Base-by-base conservation (phyloP, 2,888 invertebrate species). In the Microctonus hyperodae region DNA sequence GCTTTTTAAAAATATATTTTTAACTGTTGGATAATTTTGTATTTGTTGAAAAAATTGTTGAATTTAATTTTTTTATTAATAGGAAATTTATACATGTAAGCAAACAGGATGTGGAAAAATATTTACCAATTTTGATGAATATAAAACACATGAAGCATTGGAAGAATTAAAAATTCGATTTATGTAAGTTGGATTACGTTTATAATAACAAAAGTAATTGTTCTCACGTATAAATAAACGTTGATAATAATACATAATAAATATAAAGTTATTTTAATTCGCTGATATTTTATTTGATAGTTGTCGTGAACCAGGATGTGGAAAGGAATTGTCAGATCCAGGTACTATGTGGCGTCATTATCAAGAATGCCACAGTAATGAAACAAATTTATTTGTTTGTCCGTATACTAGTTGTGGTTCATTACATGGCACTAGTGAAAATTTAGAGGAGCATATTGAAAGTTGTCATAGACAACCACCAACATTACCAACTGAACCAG, bases 261-360 rank as follows among this genome's bases (percentile, higher is more conserved):
- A n/a, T n/a, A n/a, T n/a, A n/a, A n/a, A n/a, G n/a, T n/a, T n/a
- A n/a, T n/a, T n/a, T n/a, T n/a, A n/a, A n/a, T 53, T 53, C 28
- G 5, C 13, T 25, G 6, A 1, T 28, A 4, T 31, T 20, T 11
- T 55, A n/a, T 55, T 2, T 5, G 2, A 28, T 55, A 83, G 83
- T 63, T 83, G 83, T 65, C 79, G 82, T 7, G 83, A 83, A 56
- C 83, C 83, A 69, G 83, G 81, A 72, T 83, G 83, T 31, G 83
- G 83, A 22, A 80, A 83, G 62, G 83, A 83, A 72, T 40, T 83
- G 11, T 77, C 83, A 5, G 83, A 83, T 69, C 83, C 83, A n/a
- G 83, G 83, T 53, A 82, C 81, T 50, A 82, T 83, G 83, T 83
- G 83, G 83, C 79, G 82, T 56, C 83, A 83, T 67, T 83, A 83